Conservation (phyloP, 2,797 vertebrate species). For the Cyprinella venusta region DNA sequence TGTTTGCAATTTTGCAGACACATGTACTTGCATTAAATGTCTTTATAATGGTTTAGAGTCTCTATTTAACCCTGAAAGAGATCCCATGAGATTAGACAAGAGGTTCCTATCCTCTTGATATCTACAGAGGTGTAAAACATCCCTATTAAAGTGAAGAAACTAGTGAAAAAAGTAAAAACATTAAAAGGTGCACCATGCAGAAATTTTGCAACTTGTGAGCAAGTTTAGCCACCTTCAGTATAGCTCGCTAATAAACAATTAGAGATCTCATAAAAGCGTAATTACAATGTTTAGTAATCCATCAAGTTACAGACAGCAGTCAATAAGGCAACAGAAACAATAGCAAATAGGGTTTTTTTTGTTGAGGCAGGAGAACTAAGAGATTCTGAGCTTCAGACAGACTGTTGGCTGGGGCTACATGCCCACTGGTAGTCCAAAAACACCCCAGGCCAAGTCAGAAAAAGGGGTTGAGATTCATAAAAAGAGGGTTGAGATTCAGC, state of each 20-base stretch:
- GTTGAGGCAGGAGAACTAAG: background rate
- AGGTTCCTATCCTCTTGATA: background rate
- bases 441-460: too few relatives aligned
- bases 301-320: background rate
- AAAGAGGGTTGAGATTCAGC: too few relatives aligned
- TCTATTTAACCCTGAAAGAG: background rate
- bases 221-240: background rate
- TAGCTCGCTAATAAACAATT: background rate
- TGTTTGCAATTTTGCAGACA: background rate
- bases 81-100: background rate
- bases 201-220: background rate
- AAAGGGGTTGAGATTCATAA: too few relatives aligned
- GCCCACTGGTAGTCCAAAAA: too few relatives aligned
- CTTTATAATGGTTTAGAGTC: background rate
- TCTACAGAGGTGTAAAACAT: background rate
- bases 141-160: background rate
- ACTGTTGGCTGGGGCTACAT: too few relatives aligned
- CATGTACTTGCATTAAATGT: background rate
- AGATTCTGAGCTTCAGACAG: background rate
- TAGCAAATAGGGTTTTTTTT: background rate
- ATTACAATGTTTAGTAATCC: background rate
- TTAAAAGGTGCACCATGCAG: background rate
- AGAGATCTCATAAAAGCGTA: background rate
- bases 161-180: background rate
- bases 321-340: background rate